Evolutionary conservation across 1,140 invertebrate genomes (phyloP).

Genomic region (Ips typographus): DNA sequence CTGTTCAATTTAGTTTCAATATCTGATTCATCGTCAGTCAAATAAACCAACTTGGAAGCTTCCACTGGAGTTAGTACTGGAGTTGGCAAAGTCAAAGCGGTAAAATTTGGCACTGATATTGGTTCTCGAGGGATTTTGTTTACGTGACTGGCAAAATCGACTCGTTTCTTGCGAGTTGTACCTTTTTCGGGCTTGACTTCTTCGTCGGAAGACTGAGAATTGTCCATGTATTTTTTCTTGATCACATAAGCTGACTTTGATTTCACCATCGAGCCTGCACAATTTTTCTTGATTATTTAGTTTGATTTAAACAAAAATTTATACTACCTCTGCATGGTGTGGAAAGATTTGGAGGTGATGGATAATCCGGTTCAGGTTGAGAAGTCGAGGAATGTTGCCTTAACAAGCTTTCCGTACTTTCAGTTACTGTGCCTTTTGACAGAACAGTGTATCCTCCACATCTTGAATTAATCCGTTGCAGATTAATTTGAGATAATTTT

Average conservation of each 20-base stretch:
- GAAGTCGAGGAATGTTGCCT: constrained; percentile 46
- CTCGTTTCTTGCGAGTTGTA: constrained; percentile 48
- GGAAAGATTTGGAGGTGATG: constrained; percentile 37
- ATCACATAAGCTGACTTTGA: constrained; percentile 65
- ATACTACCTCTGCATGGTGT: constrained; percentile 45
- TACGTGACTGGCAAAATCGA: constrained; percentile 47
- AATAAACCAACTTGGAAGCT: constrained; percentile 68
- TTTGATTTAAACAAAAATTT: not conserved
- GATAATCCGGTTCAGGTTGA: constrained; percentile 33
- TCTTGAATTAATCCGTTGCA: constrained; percentile 66
- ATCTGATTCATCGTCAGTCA: constrained; percentile 63
- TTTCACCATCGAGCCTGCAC: constrained; percentile 57
- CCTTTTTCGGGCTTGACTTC: constrained; percentile 25
- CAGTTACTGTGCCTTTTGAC: constrained; percentile 59
- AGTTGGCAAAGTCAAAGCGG: constrained; percentile 63
- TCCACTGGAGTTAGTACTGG: constrained; percentile 69
- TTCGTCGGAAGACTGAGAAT: constrained; percentile 38
- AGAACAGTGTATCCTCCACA: constrained; percentile 69
- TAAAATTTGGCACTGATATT: constrained; percentile 76
- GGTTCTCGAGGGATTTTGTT: constrained; percentile 66
- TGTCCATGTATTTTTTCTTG: constrained; percentile 52
- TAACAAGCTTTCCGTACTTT: constrained; percentile 67
- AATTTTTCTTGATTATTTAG: not conserved
- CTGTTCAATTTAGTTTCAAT: constrained; percentile 18
- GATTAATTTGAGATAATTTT: constrained; percentile 71